phyloP scores from a whole-genome alignment of 2,888 invertebrate species.

The Hypolimnas misippus region DNA sequence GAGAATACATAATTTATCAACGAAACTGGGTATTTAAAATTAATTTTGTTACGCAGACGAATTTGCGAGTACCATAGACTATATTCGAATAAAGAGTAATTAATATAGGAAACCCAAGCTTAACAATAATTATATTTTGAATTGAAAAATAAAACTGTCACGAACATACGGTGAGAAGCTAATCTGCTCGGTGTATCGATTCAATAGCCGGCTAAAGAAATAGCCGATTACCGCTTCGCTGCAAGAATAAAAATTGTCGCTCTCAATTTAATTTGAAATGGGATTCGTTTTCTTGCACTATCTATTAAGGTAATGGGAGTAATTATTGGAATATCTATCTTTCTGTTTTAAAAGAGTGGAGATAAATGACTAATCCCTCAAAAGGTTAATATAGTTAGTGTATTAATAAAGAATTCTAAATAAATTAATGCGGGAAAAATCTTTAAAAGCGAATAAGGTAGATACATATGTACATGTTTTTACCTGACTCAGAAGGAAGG shows the following conservation, averaged over 20 bases:
- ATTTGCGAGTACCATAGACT: no score
- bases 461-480: no score
- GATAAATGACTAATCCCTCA: not conserved
- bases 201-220: constrained; percentile 3
- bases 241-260: constrained; percentile 4
- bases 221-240: not conserved
- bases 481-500: no score
- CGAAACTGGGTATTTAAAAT: no score
- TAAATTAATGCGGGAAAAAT: no score
- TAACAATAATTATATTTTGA: not conserved
- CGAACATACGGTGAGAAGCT: not conserved
- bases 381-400: no score
- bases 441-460: no score
- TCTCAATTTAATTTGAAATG: constrained; percentile 7
- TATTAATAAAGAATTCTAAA: no score
- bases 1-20: no score
- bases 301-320: not conserved
- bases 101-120: not conserved
- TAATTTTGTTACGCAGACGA: no score
- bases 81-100: no score
- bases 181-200: not conserved
- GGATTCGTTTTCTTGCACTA: not conserved
- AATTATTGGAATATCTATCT: not conserved
- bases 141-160: not conserved
- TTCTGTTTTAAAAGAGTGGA: not conserved